phyloP scores from a whole-genome alignment of 2,888 invertebrate species.

The Crepidodera aurea region DNA sequence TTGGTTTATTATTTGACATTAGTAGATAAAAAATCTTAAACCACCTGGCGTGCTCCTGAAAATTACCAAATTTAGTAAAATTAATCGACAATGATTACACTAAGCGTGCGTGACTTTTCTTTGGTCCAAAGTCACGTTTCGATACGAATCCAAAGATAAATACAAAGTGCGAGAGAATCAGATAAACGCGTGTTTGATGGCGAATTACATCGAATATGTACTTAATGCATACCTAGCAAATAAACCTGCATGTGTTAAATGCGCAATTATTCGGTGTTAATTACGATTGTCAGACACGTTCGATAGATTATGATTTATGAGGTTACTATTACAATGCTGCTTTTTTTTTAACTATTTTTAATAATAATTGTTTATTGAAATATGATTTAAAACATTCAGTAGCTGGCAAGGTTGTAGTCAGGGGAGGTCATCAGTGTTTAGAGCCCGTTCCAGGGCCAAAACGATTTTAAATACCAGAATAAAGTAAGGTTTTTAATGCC shows the following conservation, averaged over 20 bases:
- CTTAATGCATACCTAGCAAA: not conserved
- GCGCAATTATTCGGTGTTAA: not conserved
- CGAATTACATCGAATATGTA: not conserved
- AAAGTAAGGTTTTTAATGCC: too few relatives aligned
- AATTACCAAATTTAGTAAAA: not conserved
- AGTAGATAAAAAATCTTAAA: too few relatives aligned
- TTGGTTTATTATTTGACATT: too few relatives aligned
- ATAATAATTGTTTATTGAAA: too few relatives aligned
- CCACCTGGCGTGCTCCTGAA: not conserved
- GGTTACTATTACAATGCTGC: not conserved
- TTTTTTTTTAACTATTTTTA: too few relatives aligned
- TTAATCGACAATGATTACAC: constrained; percentile 12
- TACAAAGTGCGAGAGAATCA: constrained; percentile 10
- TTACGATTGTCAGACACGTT: not conserved
- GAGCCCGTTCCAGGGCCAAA: too few relatives aligned
- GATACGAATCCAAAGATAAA: constrained; percentile 21
- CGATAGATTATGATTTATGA: not conserved
- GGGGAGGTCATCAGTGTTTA: too few relatives aligned
- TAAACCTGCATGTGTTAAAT: not conserved
- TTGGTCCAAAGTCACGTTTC: constrained; percentile 14
- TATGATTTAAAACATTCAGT: too few relatives aligned
- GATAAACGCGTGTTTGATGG: not conserved
- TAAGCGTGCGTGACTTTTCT: constrained; percentile 15
- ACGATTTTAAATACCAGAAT: too few relatives aligned
- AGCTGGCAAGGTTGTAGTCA: too few relatives aligned